These are phyloP conservation scores for Portunus trituberculatus DNA, from an alignment of 1,140 invertebrate species.

Conservation along the genomic window DNA sequence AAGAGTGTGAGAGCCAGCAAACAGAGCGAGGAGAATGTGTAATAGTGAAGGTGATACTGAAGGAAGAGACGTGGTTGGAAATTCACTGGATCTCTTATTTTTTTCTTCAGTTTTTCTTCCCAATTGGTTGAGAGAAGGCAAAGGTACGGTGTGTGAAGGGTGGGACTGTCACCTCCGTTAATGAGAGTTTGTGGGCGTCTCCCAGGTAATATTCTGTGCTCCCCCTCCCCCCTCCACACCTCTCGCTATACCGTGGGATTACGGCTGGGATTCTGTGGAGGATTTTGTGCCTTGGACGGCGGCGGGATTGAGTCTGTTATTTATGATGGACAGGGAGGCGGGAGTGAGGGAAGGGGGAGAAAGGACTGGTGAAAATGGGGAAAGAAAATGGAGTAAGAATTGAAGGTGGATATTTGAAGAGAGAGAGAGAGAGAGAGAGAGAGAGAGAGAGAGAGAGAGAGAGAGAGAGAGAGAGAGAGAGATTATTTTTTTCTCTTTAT, in stretches of 20 bases:
- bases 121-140: too few species aligned
- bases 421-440: slow-evolving; percentile 28
- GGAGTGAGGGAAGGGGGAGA: neutral
- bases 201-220: slow-evolving; percentile 42
- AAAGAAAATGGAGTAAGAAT: neutral
- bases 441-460: slow-evolving; percentile 19
- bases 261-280: neutral
- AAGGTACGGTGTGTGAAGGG: neutral
- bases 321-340: slow-evolving; percentile 55
- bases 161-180: neutral
- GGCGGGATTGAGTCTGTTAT: slow-evolving; percentile 47
- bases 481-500: neutral
- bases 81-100: neutral
- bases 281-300: slow-evolving; percentile 52
- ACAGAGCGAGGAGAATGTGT: neutral
- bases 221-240: too few species aligned
- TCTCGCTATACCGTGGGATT: slow-evolving; percentile 24
- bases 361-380: neutral
- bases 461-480: neutral
- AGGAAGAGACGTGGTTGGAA: neutral
- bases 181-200: slow-evolving; percentile 40
- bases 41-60: neutral
- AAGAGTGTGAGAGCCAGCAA: too few species aligned
- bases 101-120: too few species aligned
- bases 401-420: neutral